A percentile compares a stretch with the other conserved stretches of the same genome.
phyloP scores from a whole-genome alignment of 2,888 invertebrate species.

The Drosophila trichaetosa region DNA sequence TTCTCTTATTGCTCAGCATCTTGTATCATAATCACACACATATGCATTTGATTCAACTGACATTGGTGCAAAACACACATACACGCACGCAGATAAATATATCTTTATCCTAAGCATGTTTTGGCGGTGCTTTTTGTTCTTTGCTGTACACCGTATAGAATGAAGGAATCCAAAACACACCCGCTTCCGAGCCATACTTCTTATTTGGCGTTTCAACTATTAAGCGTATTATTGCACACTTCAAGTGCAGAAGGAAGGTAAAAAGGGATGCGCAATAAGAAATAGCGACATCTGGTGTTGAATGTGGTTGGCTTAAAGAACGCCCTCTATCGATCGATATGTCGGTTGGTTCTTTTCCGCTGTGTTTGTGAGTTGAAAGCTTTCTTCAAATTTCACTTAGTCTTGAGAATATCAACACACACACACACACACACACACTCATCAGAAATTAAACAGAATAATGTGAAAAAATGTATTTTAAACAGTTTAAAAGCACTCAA shows the following conservation, averaged over 20 bases:
- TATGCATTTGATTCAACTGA: slow-evolving; percentile 11
- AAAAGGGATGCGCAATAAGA: slow-evolving; percentile 37
- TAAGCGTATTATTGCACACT: slow-evolving; percentile 56
- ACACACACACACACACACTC: not conserved
- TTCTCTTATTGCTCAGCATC: not conserved
- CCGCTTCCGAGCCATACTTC: not conserved
- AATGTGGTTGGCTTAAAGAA: slow-evolving; percentile 25
- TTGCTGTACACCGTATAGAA: slow-evolving; percentile 22
- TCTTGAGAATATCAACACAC: not conserved
- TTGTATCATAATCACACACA: slow-evolving; percentile 1
- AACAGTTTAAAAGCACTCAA: too few relatives aligned
- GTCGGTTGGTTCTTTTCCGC: not conserved
- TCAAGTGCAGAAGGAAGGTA: slow-evolving; percentile 54
- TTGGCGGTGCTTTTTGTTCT: slow-evolving; percentile 53
- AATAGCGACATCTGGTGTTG: not conserved
- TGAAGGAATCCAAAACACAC: not conserved
- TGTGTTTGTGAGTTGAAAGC: not conserved
- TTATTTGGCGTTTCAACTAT: slow-evolving; percentile 19
- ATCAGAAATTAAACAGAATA: not conserved
- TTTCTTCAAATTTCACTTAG: not conserved
- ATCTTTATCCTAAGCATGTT: slow-evolving; percentile 27
- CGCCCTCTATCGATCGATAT: slow-evolving; percentile 19
- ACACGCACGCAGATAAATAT: not conserved
- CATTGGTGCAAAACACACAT: not conserved
- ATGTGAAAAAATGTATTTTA: not conserved